Evolutionary conservation across 2,113 vertebrate species (phyloP).

Genomic region (Sus scrofa): T2T-Sscrofa CM000823.6:66051001-66051500

Average conservation of each 20-base stretch:
- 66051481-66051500: constrained; percentile 22
- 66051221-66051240: too few relatives aligned
- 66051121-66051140: too few relatives aligned
- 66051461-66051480: not conserved
- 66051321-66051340: too few relatives aligned
- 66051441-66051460: not conserved
- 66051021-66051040: not conserved
- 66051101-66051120: too few relatives aligned
- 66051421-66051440: not conserved
- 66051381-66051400: not conserved
- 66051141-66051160: not conserved
- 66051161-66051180: not conserved
- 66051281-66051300: too few relatives aligned
- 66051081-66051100: not conserved
- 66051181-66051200: too few relatives aligned
- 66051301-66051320: not conserved
- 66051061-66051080: not conserved
- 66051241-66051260: too few relatives aligned
- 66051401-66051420: not conserved
- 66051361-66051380: not conserved
- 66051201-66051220: too few relatives aligned
- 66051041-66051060: not conserved
- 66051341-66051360: not conserved
- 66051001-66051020: not conserved
- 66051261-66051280: too few relatives aligned